These are phyloP conservation scores for Aelia acuminata DNA, from an alignment of 2,888 invertebrate genomes.

Conservation along the genomic window DNA sequence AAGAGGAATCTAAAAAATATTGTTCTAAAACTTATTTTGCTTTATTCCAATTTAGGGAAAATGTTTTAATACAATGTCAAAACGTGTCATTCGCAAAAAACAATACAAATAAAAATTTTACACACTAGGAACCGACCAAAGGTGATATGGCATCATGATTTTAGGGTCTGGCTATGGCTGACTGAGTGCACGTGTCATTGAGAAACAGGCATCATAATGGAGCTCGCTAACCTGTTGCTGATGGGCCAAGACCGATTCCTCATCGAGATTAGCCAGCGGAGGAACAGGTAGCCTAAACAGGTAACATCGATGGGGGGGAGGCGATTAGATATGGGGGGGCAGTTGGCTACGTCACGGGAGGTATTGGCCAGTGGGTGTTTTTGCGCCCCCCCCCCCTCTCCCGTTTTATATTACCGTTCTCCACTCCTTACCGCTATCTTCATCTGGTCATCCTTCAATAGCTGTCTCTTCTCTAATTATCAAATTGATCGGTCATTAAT, in stretches of 20 bases:
- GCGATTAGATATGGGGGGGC: not conserved
- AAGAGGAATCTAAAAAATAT: too few species aligned
- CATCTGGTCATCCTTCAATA: not conserved
- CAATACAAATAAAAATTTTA: too few species aligned
- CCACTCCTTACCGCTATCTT: slow-evolving; percentile 1
- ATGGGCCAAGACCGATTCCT: slow-evolving; percentile 17
- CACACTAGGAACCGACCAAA: too few species aligned
- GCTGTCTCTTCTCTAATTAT: not conserved
- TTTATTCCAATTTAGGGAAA: too few species aligned
- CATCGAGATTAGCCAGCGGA: slow-evolving; percentile 1
- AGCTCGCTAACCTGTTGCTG: not conserved
- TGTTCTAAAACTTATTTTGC: too few species aligned
- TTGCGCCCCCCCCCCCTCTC: not conserved
- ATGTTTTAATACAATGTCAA: too few species aligned
- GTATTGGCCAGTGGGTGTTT: slow-evolving; percentile 23
- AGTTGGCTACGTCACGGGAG: slow-evolving; percentile 48
- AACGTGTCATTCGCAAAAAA: too few species aligned
- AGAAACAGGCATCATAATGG: not conserved
- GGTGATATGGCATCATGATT: too few species aligned
- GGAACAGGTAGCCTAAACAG: slow-evolving; percentile 35
- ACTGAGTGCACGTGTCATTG: not conserved
- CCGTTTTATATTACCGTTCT: slow-evolving; percentile 1
- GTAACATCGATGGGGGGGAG: slow-evolving; percentile 6
- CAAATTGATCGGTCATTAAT: not conserved
- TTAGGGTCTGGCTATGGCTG: not conserved